phyloP scores from a whole-genome alignment of 64 coral and sea anemone species.

The Platygyra sinensis region DNA sequence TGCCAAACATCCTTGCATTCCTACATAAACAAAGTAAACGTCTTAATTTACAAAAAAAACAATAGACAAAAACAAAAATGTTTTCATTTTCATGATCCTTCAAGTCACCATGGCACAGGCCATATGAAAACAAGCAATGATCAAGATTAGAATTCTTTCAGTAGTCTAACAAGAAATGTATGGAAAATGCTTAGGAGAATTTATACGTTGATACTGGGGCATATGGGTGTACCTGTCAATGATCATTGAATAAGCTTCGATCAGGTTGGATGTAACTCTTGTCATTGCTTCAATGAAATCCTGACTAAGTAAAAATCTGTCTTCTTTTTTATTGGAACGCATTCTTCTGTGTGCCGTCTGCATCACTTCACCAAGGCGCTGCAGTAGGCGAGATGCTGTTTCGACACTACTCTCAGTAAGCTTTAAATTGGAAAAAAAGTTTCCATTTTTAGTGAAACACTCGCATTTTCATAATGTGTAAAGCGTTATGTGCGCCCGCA shows the following conservation, averaged over 20 bases:
- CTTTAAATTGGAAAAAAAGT: background rate
- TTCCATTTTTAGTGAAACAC: no score
- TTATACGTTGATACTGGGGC: no score
- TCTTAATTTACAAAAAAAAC: background rate
- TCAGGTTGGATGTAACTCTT: constrained; percentile 39
- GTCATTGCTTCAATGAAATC: constrained; percentile 11
- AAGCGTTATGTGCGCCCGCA: no score
- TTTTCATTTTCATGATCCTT: no score
- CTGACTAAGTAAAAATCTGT: background rate
- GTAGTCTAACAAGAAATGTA: background rate
- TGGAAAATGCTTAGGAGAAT: background rate
- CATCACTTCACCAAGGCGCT: constrained; percentile 4
- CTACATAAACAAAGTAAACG: background rate
- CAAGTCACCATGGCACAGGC: no score
- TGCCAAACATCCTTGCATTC: background rate
- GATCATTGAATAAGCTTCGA: constrained; percentile 8
- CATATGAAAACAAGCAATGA: no score
- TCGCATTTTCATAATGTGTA: no score
- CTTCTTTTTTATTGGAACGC: background rate
- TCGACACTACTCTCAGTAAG: background rate
- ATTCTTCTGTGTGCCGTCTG: background rate
- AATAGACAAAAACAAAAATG: no score
- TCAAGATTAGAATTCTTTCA: no score
- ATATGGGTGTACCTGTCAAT: constrained; percentile 2
- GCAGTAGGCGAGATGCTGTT: background rate